Base-by-base conservation (phyloP, 2,888 invertebrate species). In the Acrobasis repandana region DNA sequence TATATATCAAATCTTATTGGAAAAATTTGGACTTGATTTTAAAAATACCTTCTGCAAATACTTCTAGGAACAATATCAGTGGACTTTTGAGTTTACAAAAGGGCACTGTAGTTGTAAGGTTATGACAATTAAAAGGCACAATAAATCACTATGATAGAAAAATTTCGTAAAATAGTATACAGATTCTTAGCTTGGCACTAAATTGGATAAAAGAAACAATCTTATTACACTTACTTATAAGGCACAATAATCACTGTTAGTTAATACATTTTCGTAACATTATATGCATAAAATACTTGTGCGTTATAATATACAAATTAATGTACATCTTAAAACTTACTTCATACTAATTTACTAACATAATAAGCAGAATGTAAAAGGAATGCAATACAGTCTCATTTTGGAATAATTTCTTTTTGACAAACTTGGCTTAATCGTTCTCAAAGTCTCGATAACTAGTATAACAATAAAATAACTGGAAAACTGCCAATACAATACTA, bases 161-260 rank as follows among this genome's bases (percentile, higher is more conserved):
- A 43, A 1, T 14, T 18, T 38, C 50, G 9, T 33, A 51, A 54
- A 54, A 43, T 54, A 54, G 18, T 18, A 38, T 54, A 6, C 34
- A 58, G 36, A 58, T 58, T 71, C 71, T 71, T 77, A 69, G 77
- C 85, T 89, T 90, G 89, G 90, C 90, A 89, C 90, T 82, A 81
- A 60, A 73, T 86, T 83, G 83, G 80, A 75, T 28, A 28, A 72
- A 66, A 78, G 65, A 70, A 72, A 65, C 54, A 65, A 66, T 65
- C 65, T 67, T 65, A 58, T 14, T 43, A 43, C 60, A 68, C 70
- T 67, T 64, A 69, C 72, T 79, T 76, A 83, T 83, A 87, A 87
- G 88, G 88, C 87, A 88, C 87, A 79, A 72, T 79, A 80, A 88
- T 86, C 85, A 88, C 87, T 66, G 59, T 65, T 68, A 67, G n/a